Conservation (phyloP, 2,797 vertebrate species). For the Cirrhinus molitorella region DNA sequence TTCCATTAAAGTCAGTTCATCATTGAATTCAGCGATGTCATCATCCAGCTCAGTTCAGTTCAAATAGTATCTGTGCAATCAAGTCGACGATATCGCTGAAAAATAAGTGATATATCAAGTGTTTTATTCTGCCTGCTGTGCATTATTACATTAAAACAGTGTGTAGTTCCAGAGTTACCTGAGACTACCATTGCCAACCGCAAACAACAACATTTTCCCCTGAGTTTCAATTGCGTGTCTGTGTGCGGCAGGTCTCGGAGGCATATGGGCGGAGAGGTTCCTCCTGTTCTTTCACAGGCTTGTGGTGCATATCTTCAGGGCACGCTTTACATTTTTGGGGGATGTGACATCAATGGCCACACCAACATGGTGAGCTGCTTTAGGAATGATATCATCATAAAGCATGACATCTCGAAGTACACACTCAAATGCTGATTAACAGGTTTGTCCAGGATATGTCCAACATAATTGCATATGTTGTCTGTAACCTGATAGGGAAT, state of each 20-base stretch:
- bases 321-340: constrained; percentile 90
- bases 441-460: constrained; percentile 47
- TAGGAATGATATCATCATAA: neutral
- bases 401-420: neutral
- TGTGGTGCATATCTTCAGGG: constrained; percentile 85
- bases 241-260: constrained; percentile 81
- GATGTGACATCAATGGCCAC: constrained; percentile 86
- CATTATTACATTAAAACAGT: neutral
- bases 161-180: neutral
- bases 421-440: constrained; percentile 32
- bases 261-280: constrained; percentile 86
- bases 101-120: neutral
- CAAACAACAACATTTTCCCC: constrained; percentile 20
- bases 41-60: too few relatives aligned
- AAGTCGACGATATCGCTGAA: too few relatives aligned
- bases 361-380: constrained; percentile 83
- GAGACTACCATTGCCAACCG: neutral
- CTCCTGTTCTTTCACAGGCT: constrained; percentile 84
- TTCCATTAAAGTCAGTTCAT: too few relatives aligned
- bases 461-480: constrained; percentile 22
- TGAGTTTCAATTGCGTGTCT: constrained; percentile 6
- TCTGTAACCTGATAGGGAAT: constrained; percentile 24
- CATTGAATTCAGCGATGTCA: too few relatives aligned
- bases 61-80: too few relatives aligned
- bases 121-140: neutral